These are phyloP conservation scores for Embiotoca jacksoni DNA, from an alignment of 2,113 vertebrate genomes.

Conservation along the genomic window DNA sequence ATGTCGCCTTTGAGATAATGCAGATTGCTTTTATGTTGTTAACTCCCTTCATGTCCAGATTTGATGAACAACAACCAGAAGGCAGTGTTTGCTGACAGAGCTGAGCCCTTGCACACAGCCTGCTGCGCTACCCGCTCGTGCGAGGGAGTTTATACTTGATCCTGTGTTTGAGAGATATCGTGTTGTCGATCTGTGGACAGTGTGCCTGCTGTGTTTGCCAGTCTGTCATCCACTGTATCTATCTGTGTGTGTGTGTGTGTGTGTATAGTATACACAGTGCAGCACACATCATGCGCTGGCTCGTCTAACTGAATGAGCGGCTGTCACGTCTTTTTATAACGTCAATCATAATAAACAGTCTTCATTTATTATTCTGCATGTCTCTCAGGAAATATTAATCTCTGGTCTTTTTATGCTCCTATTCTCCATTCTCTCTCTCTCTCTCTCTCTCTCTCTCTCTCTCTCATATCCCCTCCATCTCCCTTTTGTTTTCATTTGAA, in stretches of 20 bases:
- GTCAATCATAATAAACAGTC: slow-evolving; percentile 56
- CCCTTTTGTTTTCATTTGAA: slow-evolving; percentile 50
- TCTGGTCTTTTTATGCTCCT: slow-evolving; percentile 35
- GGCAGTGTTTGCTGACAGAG: slow-evolving; percentile 48
- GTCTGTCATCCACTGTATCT: slow-evolving; percentile 52
- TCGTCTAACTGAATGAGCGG: slow-evolving; percentile 4
- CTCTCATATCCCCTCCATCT: too few species aligned
- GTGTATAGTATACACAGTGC: slow-evolving; percentile 38
- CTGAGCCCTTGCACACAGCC: slow-evolving; percentile 36
- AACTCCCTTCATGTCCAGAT: slow-evolving; percentile 44
- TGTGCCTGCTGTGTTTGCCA: slow-evolving; percentile 52
- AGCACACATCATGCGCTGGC: slow-evolving; percentile 8
- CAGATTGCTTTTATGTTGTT: slow-evolving; percentile 43
- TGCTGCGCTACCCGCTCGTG: slow-evolving; percentile 19
- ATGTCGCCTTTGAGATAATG: slow-evolving; percentile 23
- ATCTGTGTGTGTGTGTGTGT: slow-evolving; percentile 41
- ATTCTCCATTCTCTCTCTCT: slow-evolving; percentile 25
- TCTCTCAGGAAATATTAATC: slow-evolving; percentile 72
- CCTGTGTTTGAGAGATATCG: slow-evolving; percentile 61
- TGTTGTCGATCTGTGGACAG: slow-evolving; percentile 46
- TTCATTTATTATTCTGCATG: slow-evolving; percentile 37
- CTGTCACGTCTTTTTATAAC: slow-evolving; percentile 13
- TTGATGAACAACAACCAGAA: slow-evolving; percentile 28
- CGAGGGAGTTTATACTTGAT: slow-evolving; percentile 13
- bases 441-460: slow-evolving; percentile 34